Evolutionary conservation across 1,140 invertebrate genomes (phyloP).

Genomic region (Lepidurus packardi): DNA sequence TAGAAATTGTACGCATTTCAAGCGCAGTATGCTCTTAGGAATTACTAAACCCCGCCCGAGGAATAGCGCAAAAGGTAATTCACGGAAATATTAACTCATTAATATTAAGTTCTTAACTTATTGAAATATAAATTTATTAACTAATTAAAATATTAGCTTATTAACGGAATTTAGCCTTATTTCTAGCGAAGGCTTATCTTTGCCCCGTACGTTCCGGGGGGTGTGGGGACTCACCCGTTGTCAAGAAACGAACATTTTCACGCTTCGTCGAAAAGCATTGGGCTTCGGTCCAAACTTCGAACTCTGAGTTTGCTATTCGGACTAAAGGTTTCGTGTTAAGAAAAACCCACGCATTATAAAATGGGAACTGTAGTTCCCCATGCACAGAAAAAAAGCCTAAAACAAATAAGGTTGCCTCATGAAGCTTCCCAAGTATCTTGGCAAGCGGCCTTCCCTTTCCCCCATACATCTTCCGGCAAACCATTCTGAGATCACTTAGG

Average conservation of each 20-base stretch:
- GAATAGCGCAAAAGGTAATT: too few species aligned
- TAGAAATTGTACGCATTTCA: too few species aligned
- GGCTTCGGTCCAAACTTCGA: constrained; percentile 8
- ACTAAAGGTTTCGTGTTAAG: background rate
- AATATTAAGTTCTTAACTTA: too few species aligned
- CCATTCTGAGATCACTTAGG: background rate
- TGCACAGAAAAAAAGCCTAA: background rate
- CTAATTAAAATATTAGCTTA: too few species aligned
- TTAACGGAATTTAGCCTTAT: too few species aligned
- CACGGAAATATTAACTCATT: too few species aligned
- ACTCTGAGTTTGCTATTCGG: background rate
- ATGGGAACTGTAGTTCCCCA: background rate
- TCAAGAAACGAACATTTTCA: background rate
- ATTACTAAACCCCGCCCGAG: too few species aligned
- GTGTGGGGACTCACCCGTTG: too few species aligned
- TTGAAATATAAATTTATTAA: too few species aligned
- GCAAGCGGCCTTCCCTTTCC: background rate
- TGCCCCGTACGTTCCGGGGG: too few species aligned
- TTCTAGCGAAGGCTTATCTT: too few species aligned
- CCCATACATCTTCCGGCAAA: background rate
- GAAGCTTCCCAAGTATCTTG: background rate
- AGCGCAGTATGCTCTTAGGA: too few species aligned
- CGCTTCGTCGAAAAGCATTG: background rate
- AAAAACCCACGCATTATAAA: background rate
- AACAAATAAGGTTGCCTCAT: background rate